Base-by-base conservation (phyloP, 2,888 invertebrate genomes). In the Catocala sponsa region DNA sequence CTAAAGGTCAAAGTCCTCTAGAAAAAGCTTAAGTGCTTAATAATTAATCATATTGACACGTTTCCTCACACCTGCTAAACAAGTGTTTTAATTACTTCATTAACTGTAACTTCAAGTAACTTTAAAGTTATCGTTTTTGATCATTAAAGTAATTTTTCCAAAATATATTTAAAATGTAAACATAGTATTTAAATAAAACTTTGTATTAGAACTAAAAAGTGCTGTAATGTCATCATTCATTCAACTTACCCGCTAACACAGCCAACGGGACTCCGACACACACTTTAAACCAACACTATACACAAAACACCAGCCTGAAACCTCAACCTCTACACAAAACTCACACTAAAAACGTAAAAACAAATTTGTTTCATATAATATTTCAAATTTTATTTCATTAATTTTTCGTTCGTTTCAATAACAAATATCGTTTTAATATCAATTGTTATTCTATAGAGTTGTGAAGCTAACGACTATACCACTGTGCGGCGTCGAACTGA, bases 231-330 rank as follows among this genome's bases (percentile, higher is more conserved):
- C 80, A 88, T 89, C 90, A 89, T 89, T 91, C 90, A 83, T 87
- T 84, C 63, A 78, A 82, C 85, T 86, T 82, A 86, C 84, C 79
- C 84, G 85, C 86, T 84, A 85, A 81, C 86, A 82, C 82, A 83
- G 82, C 81, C 90, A 93, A 92, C 93, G 92, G 93, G 90, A 92
- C 87, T 85, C 82, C 76, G 51, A 67, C 70, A 80, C 78, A 78
- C 85, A 84, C 83, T 73, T 65, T 38, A 73, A 80, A 76, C 70
- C 55, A 75, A 84, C 74, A 81, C 78, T 65, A 67, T 74, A 76
- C 80, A 80, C 79, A 59, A 56, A 76, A 76, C 66, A 65, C 55
- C 72, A 66, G 67, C 52, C 51, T 69, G 49, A 71, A 69, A 70
- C 54, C 48, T 68, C 41, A 11, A 12, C 10, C 32, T 41, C 13